Base-by-base conservation (phyloP, 2,888 invertebrate genomes). In the Seira ritae region DNA sequence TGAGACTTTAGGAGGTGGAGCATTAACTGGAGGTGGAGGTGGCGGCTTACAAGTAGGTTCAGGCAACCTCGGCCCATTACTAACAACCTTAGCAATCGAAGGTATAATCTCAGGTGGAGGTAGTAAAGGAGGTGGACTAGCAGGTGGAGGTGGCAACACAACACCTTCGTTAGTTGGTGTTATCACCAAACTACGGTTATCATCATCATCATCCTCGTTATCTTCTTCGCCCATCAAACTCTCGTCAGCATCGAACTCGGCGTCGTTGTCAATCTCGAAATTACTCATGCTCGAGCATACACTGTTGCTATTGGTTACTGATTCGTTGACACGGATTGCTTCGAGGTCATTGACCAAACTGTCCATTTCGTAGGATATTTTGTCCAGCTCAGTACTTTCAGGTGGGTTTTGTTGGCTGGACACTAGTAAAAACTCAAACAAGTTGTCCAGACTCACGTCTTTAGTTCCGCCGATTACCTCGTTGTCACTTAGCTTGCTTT, bases 361-460 rank as follows among this genome's bases (percentile, higher is more conserved):
- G 6, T 68, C 68, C 68, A 68, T 68, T 19, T 22, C 68, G n/a
- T 68, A 22, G 1, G 68, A 68, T 22, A 68, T 1, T 23, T 31
- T 68, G n/a, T 68, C 68, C 10, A 68, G 68, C 68, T 68, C 19
- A 12, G 17, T 1, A 1, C n/a, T 22, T 17, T 15, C 17, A 15
- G 15, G 8, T 68, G 24, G n/a, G n/a, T 65, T 31, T 4, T 75
- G 65, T 22, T 31, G 66, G 17, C 23, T 23, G 42, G 95, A 95
- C 89, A 97, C 97, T 0, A 96, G 96, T 22, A 97, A 92, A 91
- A 97, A 97, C 80, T 96, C 96, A 91, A 97, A 97, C 89, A 97
- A 92, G 91, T 96, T 96, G 91, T 97, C 97, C 89, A 97, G 91
- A 15, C 60, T 60, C 10, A 69, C 77, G 20, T 66, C 77, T 4